Percentiles rank a stretch among this genome's conserved stretches.
Evolutionary conservation across 2,113 vertebrate species (phyloP).

Genomic region (Tachycineta bicolor): DNA sequence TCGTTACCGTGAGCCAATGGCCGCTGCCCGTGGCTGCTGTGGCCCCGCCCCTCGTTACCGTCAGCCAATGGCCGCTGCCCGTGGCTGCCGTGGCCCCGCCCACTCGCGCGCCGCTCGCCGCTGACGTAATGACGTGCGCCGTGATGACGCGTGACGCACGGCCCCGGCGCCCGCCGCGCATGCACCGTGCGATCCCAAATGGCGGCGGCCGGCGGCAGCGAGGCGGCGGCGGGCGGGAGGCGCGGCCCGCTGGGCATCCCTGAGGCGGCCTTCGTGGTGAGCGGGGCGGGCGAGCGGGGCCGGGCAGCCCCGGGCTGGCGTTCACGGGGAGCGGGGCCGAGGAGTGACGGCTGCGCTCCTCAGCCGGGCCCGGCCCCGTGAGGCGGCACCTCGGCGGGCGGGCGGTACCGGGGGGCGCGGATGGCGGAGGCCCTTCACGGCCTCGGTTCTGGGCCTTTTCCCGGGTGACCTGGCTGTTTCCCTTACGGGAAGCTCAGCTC

Average conservation of each 20-base stretch:
- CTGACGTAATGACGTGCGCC: background rate
- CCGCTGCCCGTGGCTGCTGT: too few species aligned
- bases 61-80: too few species aligned
- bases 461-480: fast-evolving
- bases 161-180: background rate
- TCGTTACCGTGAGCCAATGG: too few species aligned
- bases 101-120: background rate
- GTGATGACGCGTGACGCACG: background rate
- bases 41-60: background rate
- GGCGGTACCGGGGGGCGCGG: background rate
- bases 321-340: background rate
- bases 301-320: background rate
- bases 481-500: fast-evolving
- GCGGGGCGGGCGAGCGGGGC: background rate
- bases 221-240: conserved; percentile 73
- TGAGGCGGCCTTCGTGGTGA: conserved; percentile 91
- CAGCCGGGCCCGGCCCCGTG: background rate
- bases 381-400: background rate
- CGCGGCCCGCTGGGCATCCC: conserved; percentile 91
- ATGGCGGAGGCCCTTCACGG: background rate
- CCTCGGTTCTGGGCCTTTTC: fast-evolving
- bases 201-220: conserved; percentile 78
- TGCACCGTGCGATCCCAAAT: conserved; percentile 70
- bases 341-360: background rate
- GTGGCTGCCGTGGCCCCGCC: background rate